phyloP scores from a whole-genome alignment of 2,888 invertebrate species.

The Tortrix viridana region DNA sequence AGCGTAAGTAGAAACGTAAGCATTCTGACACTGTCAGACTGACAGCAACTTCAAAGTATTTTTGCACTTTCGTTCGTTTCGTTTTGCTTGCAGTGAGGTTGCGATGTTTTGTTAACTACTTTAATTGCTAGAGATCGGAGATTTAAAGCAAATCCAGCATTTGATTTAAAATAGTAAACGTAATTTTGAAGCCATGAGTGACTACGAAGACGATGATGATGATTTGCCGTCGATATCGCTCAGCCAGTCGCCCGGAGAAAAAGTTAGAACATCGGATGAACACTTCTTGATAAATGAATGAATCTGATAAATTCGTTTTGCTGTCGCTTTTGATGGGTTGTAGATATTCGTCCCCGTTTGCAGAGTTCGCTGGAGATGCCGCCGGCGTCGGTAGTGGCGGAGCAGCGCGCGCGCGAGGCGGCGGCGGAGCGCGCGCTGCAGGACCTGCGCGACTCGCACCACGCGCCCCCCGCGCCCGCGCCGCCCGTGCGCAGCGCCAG shows the following conservation, averaged over 20 bases:
- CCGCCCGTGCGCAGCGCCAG: slow-evolving; percentile 32
- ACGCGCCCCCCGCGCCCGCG: slow-evolving; percentile 5
- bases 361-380: slow-evolving; percentile 55
- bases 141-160: neutral
- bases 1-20: too few species aligned
- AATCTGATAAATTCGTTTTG: too few species aligned
- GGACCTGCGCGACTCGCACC: slow-evolving; percentile 42
- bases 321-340: neutral
- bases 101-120: neutral
- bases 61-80: too few species aligned
- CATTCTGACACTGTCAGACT: too few species aligned
- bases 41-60: too few species aligned
- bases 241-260: slow-evolving; percentile 29
- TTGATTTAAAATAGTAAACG: too few species aligned
- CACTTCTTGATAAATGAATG: neutral
- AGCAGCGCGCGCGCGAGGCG: slow-evolving; percentile 51
- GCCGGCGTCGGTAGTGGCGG: slow-evolving; percentile 52
- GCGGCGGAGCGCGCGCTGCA: slow-evolving; percentile 48
- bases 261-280: slow-evolving; percentile 5
- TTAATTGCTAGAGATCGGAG: neutral
- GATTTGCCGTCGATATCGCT: slow-evolving; percentile 59
- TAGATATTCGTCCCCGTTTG: neutral
- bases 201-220: slow-evolving; percentile 55
- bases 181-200: slow-evolving; percentile 40
- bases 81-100: too few species aligned